Conservation (phyloP, 2,888 invertebrate genomes). For the Caenorhabditis auriculariae region DNA sequence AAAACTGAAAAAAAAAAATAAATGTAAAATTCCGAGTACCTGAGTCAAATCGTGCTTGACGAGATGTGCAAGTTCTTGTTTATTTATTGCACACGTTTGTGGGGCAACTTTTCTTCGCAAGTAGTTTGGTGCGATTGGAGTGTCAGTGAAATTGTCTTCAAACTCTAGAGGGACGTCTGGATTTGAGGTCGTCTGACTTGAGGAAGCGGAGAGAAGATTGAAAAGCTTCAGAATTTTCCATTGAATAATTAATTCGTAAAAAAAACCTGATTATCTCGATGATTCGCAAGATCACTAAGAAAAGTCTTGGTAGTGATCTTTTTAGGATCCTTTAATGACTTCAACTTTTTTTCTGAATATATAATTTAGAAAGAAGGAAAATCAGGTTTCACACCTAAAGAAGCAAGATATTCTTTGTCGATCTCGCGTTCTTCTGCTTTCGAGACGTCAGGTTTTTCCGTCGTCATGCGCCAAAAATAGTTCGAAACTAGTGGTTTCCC, state of each 20-base stretch:
- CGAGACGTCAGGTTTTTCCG: too few relatives aligned
- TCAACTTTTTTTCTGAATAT: constrained; percentile 19
- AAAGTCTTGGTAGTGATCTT: constrained; percentile 18
- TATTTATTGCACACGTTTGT: constrained; percentile 43
- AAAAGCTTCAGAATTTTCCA: constrained; percentile 11
- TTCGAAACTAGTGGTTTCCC: too few relatives aligned
- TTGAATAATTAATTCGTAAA: background rate
- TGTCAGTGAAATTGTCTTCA: constrained; percentile 41
- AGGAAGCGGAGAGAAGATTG: constrained; percentile 8
- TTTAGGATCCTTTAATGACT: constrained; percentile 24
- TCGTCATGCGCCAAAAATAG: too few relatives aligned
- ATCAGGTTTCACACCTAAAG: constrained; percentile 8
- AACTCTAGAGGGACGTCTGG: constrained; percentile 6
- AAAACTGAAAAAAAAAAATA: background rate
- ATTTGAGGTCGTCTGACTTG: background rate
- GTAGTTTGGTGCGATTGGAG: constrained; percentile 25
- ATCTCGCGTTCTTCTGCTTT: constrained; percentile 11
- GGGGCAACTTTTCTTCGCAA: constrained; percentile 42
- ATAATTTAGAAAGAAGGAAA: background rate
- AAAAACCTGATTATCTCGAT: constrained; percentile 29
- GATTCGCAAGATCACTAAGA: constrained; percentile 22
- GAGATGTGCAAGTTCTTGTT: constrained; percentile 35
- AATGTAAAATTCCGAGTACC: constrained; percentile 1
- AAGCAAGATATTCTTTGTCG: constrained; percentile 22
- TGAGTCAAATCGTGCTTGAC: constrained; percentile 37